Conservation (phyloP, 2,113 vertebrate species). For the Rhinichthys klamathensis region DNA sequence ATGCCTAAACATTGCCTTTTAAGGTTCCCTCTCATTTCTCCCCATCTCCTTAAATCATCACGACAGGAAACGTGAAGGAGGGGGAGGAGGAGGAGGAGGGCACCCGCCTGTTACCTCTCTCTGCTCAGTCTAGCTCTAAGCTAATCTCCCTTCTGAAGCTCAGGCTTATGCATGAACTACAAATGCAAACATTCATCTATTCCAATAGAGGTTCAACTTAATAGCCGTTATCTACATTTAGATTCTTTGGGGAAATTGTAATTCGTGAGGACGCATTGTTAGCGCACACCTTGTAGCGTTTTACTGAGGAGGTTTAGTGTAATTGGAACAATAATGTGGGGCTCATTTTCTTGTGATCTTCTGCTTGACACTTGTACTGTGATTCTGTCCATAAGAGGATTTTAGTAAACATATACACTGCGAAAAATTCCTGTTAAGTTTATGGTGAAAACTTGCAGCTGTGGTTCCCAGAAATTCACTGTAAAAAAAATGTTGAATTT, state of each 20-base stretch:
- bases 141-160: slow-evolving; percentile 27
- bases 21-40: slow-evolving; percentile 65
- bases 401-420: neutral
- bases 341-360: neutral
- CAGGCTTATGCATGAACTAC: neutral
- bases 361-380: slow-evolving; percentile 2
- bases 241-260: neutral
- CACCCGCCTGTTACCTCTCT: slow-evolving; percentile 25
- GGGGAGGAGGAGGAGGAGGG: slow-evolving; percentile 21
- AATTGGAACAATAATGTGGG: neutral
- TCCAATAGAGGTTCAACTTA: neutral
- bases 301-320: slow-evolving; percentile 14
- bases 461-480: neutral
- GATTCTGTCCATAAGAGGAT: neutral
- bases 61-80: slow-evolving; percentile 58
- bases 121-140: slow-evolving; percentile 15
- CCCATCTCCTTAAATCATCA: slow-evolving; percentile 65
- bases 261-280: neutral
- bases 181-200: neutral
- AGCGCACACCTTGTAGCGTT: slow-evolving; percentile 1
- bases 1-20: slow-evolving; percentile 69
- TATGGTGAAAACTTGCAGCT: neutral
- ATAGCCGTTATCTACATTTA: neutral
- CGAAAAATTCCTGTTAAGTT: too few relatives aligned
- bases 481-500: neutral